Base-by-base conservation (phyloP, 2,797 vertebrate genomes). In the Phalanger gymnotis region DNA sequence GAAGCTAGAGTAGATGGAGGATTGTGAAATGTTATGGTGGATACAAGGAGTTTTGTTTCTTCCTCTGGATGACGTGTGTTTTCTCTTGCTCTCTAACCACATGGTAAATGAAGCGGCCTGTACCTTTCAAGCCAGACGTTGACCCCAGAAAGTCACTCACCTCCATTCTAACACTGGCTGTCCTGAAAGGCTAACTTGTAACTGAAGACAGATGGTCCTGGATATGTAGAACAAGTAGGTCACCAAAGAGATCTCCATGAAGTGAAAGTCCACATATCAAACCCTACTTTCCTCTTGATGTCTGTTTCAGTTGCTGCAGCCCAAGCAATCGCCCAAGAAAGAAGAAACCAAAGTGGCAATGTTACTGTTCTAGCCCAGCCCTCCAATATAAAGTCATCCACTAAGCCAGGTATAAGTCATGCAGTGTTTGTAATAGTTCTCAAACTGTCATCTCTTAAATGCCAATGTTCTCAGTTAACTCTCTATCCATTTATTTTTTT, bases 311-410 rank as follows among this genome's bases (percentile, higher is more conserved):
- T 99, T 98, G 99, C 99, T 98, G 99, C 99, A 93, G 99, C 99
- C 91, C 99, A 99, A 96, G 99, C 99, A 47, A 98, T 99, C 97
- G 99, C 99, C 30, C 99, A 99, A 96, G 99, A 99, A 98, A 99
- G 99, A 96, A 99, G 99, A 96, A 99, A 98, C 98, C 99, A 99
- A 97, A 96, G 98, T 93, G 98, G 98, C 27, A 96, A 98, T 97
- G 99, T 98, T 97, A 98, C 99, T 91, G 96, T 98, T 96, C 97
- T 97, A 54, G 90, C 95, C 51, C 97, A 97, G 1, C 95, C 98
- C 54, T 96, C 98, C 93, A 97, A 96, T 97, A 96, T 98, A 97
- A 99, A 99, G 98, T 97, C 99, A 97, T 96, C 98, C 95, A 98
- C 98, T 96, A 99, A 98, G 97, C 99, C 99, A 99, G 99, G 99